phyloP scores from a whole-genome alignment of 2,113 vertebrate species.

The Scatophagus argus region DNA sequence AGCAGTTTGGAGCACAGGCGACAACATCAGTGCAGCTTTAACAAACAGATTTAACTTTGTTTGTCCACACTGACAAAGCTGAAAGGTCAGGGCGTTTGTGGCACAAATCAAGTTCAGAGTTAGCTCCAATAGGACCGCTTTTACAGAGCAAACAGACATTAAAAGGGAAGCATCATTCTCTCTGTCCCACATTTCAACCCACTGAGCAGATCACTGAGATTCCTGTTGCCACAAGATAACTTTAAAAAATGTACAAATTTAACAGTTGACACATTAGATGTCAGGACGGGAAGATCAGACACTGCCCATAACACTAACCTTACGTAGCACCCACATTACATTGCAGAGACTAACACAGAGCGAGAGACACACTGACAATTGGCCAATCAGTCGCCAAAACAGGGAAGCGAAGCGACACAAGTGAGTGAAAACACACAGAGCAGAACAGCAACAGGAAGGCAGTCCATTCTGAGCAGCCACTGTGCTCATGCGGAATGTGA shows the following conservation, averaged over 20 bases:
- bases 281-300: background rate
- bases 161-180: constrained; percentile 15
- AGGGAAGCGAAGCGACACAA: constrained; percentile 70
- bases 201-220: constrained; percentile 27
- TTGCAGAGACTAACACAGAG: background rate
- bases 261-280: background rate
- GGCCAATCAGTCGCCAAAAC: constrained; percentile 44
- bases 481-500: constrained; percentile 42
- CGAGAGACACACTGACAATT: background rate
- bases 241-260: background rate
- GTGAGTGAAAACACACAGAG: constrained; percentile 35
- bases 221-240: constrained; percentile 36
- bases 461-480: constrained; percentile 38
- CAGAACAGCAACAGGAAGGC: constrained; percentile 67
- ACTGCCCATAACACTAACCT: background rate
- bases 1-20: constrained; percentile 42
- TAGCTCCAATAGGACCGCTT: constrained; percentile 20
- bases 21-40: background rate
- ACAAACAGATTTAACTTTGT: background rate
- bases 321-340: background rate
- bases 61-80: constrained; percentile 27
- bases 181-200: constrained; percentile 22
- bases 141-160: constrained; percentile 62
- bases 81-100: constrained; percentile 45
- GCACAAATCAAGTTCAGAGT: constrained; percentile 15